Conservation (phyloP, 2,888 invertebrate genomes). For the Amiota mariae region DNA sequence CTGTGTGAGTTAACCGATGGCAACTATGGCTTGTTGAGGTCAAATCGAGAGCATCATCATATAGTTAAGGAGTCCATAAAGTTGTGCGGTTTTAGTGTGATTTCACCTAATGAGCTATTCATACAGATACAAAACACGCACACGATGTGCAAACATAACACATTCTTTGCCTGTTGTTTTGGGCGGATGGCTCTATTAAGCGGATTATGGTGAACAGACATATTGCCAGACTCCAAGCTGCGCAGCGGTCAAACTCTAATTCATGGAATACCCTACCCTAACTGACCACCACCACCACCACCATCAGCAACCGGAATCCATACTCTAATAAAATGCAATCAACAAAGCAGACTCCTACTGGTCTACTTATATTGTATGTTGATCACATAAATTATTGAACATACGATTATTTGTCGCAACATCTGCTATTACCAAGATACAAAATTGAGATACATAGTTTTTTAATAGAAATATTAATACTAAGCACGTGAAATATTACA, state of each 20-base stretch:
- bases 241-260: constrained; percentile 34
- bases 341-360: no score
- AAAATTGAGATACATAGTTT: no score
- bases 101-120: constrained; percentile 45
- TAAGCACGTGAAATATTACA: no score
- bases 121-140: constrained; percentile 26
- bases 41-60: constrained; percentile 25
- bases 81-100: constrained; percentile 53
- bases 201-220: constrained; percentile 39
- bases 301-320: no score
- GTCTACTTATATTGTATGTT: no score
- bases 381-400: no score
- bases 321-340: no score
- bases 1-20: constrained; percentile 19
- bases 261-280: background rate
- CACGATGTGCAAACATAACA: constrained; percentile 39
- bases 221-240: constrained; percentile 31
- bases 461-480: no score
- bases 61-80: constrained; percentile 40
- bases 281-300: no score
- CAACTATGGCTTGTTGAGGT: background rate
- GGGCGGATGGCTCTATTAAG: constrained; percentile 51
- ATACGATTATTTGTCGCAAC: no score
- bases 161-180: constrained; percentile 2
- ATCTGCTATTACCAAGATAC: no score